Evolutionary conservation across 2,113 vertebrate species (phyloP).

Genomic region (Apaloderma vittatum): DNA sequence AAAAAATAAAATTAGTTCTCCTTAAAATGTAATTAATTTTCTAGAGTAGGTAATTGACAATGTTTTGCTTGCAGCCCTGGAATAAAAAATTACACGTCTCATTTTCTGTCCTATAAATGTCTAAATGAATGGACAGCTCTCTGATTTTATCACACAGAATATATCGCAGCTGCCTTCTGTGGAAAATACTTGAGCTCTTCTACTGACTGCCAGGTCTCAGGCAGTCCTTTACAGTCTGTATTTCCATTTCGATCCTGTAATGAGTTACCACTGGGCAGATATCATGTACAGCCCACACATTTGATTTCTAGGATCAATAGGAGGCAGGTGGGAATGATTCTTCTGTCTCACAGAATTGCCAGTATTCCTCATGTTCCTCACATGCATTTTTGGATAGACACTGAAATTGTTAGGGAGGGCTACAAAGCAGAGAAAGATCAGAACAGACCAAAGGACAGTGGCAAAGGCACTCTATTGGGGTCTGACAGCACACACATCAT

Average conservation of each 20-base stretch:
- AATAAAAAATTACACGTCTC: background rate
- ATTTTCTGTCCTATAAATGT: conserved; percentile 7
- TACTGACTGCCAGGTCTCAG: background rate
- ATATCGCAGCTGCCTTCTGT: background rate
- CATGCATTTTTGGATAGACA: background rate
- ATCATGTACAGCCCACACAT: background rate
- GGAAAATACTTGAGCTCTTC: background rate
- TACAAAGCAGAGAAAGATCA: background rate
- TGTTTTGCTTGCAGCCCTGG: background rate
- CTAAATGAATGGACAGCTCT: background rate
- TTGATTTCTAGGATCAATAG: background rate
- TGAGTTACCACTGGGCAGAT: background rate
- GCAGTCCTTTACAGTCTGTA: background rate
- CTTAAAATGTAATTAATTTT: background rate
- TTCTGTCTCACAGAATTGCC: background rate
- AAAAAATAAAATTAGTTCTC: conserved; percentile 5
- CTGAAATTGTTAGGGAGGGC: conserved; percentile 13
- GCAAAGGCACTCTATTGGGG: background rate
- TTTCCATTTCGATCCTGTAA: conserved; percentile 8
- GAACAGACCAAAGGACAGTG: background rate
- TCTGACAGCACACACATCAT: background rate
- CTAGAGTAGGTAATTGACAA: background rate
- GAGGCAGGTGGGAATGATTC: background rate
- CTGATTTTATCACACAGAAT: conserved; percentile 19
- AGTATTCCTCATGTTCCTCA: background rate